These are phyloP conservation scores for Ophion slaviceki DNA, from an alignment of 2,888 invertebrate genomes.

Conservation along the genomic window DNA sequence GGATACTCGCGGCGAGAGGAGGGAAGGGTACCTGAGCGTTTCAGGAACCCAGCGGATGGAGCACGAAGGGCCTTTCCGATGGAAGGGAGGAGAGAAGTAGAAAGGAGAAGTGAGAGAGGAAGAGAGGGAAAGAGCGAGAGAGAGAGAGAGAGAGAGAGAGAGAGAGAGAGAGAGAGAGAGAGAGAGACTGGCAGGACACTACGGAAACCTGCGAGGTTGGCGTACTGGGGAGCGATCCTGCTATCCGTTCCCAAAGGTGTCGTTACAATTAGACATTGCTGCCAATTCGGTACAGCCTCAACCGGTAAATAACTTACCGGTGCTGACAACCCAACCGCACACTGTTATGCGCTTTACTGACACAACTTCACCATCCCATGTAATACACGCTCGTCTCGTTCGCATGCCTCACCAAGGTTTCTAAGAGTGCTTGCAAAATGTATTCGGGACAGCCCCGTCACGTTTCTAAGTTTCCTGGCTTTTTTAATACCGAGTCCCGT, in stretches of 20 bases:
- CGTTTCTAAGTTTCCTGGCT: conserved; percentile 26
- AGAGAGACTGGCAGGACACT: conserved; percentile 39
- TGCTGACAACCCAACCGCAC: conserved; percentile 82
- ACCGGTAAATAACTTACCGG: conserved; percentile 82
- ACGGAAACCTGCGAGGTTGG: conserved; percentile 66
- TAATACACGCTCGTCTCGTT: conserved; percentile 56
- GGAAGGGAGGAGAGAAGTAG: conserved; percentile 31
- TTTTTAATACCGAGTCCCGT: conserved; percentile 15
- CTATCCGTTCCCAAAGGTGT: conserved; percentile 80
- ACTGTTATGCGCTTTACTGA: conserved; percentile 67
- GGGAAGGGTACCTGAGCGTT: conserved; percentile 72
- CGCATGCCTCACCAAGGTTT: conserved; percentile 65
- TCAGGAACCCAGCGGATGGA: conserved; percentile 71
- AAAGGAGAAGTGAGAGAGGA: not conserved
- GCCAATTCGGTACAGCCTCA: conserved; percentile 80
- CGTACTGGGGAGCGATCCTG: conserved; percentile 71
- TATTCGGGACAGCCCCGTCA: conserved; percentile 54
- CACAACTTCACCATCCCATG: conserved; percentile 12
- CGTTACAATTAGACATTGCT: conserved; percentile 83
- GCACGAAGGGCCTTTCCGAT: conserved; percentile 66
- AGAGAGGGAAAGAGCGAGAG: conserved; percentile 32
- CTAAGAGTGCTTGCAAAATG: conserved; percentile 34
- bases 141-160: conserved; percentile 6
- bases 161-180: conserved; percentile 26
- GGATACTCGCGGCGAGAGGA: conserved; percentile 46